Percentiles rank a stretch among this genome's conserved stretches.
phyloP scores from a whole-genome alignment of 2,797 vertebrate genomes.

The Pseudochirops corinnae region DNA sequence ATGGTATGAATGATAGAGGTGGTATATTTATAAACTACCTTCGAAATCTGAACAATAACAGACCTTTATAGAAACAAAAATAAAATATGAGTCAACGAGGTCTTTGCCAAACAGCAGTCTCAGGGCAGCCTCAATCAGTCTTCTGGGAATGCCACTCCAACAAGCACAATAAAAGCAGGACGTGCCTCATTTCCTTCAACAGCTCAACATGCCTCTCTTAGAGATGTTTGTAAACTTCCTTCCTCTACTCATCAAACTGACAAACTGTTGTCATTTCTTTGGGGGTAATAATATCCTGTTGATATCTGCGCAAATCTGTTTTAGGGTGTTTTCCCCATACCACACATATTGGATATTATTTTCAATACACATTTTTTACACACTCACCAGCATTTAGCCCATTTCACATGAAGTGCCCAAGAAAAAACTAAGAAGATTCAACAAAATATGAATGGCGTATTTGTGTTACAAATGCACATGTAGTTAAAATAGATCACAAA shows the following conservation, averaged over 20 bases:
- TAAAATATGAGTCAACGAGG: slow-evolving; percentile 82
- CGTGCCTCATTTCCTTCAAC: slow-evolving; percentile 88
- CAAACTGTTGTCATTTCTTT: slow-evolving; percentile 85
- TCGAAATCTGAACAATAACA: slow-evolving; percentile 80
- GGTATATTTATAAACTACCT: slow-evolving; percentile 81
- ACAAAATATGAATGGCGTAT: slow-evolving; percentile 35
- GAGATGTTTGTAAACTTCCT: slow-evolving; percentile 87
- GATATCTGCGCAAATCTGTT: slow-evolving; percentile 78
- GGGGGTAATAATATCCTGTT: slow-evolving; percentile 87
- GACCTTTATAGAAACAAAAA: slow-evolving; percentile 81
- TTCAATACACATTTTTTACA: slow-evolving; percentile 62
- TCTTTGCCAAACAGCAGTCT: slow-evolving; percentile 84
- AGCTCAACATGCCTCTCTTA: slow-evolving; percentile 79
- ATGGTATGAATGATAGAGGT: slow-evolving; percentile 70
- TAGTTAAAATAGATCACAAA: neutral
- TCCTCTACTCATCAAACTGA: slow-evolving; percentile 84
- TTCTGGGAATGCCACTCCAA: slow-evolving; percentile 82
- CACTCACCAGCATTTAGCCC: slow-evolving; percentile 40
- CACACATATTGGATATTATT: slow-evolving; percentile 66
- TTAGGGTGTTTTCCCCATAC: slow-evolving; percentile 65
- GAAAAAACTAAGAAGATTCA: slow-evolving; percentile 27
- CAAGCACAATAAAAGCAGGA: slow-evolving; percentile 88
- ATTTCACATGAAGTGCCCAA: slow-evolving; percentile 29
- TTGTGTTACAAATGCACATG: neutral
- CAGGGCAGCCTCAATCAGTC: slow-evolving; percentile 77